Evolutionary conservation across 2,113 vertebrate species (phyloP), one percentile per base, ranked within the genome.

Genomic region (Siniperca knerii): DNA sequence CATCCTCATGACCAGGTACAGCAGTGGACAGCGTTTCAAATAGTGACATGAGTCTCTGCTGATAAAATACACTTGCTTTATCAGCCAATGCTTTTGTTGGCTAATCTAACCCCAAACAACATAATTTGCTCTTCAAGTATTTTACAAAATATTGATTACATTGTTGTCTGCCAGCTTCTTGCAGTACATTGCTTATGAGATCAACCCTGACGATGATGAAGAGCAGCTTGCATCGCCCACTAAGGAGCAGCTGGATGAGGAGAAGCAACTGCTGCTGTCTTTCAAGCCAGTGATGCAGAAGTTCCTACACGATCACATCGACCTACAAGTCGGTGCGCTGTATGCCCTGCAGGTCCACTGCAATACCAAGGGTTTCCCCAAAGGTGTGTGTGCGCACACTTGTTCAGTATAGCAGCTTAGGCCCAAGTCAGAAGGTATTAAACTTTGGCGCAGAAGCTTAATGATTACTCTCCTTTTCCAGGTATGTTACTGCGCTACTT

Each of bases 311-410:
- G 97, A 99, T 93, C 98, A 99, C 79, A 95, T 98, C 37, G 95
- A 99, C 81, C 96, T 99, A 80, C 98, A 99, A 95, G 97, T 99
- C 91, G 96, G 96, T 37, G 98, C 97, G 48, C 94, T 99, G 29
- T 99, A 99, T n/a, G 98, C 98, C 13, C 97, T 99, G 81, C 98
- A 99, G 96, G 98, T 99, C 91, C 98, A 99, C 96, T 99, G 98
- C 95, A 97, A 97, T 83, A 92, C 96, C 88, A 98, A 96, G 82
- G 96, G 94, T 81, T 99, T 99, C 79, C 98, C 98, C 70, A 99
- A 99, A 99, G 98, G 98, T 99, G 76, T 0, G 88, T 33, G 29
- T 29, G 29, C 2, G 29, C 29, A 15, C 37, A 50, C 18, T 37
- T 7, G 1, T 20, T 40, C 0, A 42, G 0, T 35, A 1, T 23